phyloP scores from a whole-genome alignment of 2,797 vertebrate species.

The Aldrovandia affinis region DNA sequence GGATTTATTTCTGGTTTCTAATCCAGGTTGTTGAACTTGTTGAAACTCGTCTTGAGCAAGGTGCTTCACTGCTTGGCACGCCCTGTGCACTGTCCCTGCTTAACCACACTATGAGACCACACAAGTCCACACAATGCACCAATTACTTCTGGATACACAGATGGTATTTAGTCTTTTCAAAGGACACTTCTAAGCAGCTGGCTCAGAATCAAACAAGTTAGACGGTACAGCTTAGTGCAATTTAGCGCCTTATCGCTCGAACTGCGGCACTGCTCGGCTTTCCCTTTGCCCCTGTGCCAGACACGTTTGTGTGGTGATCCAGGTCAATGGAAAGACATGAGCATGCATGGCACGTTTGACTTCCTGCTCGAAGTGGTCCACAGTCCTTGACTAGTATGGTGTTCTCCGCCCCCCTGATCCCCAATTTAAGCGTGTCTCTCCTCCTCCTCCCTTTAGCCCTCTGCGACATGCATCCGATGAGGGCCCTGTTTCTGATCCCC shows the following conservation, averaged over 20 bases:
- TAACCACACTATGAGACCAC: no score
- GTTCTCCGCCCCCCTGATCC: background rate
- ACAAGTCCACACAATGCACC: no score
- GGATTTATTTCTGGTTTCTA: no score
- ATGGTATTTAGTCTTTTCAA: background rate
- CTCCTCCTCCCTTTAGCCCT: conserved; percentile 77
- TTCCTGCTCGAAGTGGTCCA: no score
- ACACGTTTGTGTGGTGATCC: no score
- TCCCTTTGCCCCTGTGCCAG: no score
- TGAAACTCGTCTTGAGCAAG: background rate
- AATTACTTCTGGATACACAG: background rate
- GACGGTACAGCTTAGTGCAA: background rate
- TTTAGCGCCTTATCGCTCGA: background rate
- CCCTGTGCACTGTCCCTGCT: background rate
- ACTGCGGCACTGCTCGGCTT: no score
- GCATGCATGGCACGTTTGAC: no score
- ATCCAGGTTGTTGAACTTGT: background rate
- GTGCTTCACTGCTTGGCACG: background rate
- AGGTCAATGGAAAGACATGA: no score
- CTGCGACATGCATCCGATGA: conserved; percentile 99
- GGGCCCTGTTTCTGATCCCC: conserved; percentile 98
- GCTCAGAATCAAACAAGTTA: background rate
- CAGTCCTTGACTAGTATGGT: background rate
- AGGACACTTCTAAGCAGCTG: background rate
- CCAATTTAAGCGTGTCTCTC: conserved; percentile 19